Base-by-base conservation (phyloP, 2,888 invertebrate genomes). In the Dolichopus griseipennis region DNA sequence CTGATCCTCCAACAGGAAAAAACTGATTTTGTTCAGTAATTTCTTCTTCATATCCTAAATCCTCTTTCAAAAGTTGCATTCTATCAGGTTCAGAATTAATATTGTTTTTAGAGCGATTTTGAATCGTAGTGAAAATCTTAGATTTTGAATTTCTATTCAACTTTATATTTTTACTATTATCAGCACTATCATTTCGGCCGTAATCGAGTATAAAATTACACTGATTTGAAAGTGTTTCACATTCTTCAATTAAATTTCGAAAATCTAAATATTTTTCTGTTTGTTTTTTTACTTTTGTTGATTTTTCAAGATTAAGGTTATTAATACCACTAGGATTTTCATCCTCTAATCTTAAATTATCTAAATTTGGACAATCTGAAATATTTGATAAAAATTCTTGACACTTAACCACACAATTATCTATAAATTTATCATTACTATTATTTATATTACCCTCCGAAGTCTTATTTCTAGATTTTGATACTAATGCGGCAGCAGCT, bases 211-310 rank as follows among this genome's bases (percentile, higher is more conserved):
- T 63, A 15, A 62, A 22, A 62, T 27, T 63, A 64, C 64, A 34
- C n/a, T 64, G 34, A 15, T 41, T 66, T n/a, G 69, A 69, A 52
- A 69, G 65, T 62, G 52, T 64, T 66, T 77, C 75, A 67, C 79
- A 78, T 71, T 78, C 78, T 6, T 73, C 74, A 27, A 80, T 75
- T 41, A 80, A 72, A 72, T 78, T 77, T 3, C 75, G 76, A 69
- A 77, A 78, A 71, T 76, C 75, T 27, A 69, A 34, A 66, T 62
- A 66, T 12, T 66, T 20, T 33, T 34, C 18, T 33, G 4, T 61
- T 18, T 33, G 61, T 20, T 61, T 12, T 10, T n/a, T 12, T 61
- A 7, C 12, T 15, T n/a, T 3, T 27, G 15, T 27, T 63, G 22
- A 27, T 7, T 33, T n/a, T 18, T 20, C n/a, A n/a, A 22, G n/a